Percentiles rank a stretch among this genome's conserved stretches.
Evolutionary conservation across 2,888 invertebrate species (phyloP).

Genomic region (Rhagophthalmus giganteus): DNA sequence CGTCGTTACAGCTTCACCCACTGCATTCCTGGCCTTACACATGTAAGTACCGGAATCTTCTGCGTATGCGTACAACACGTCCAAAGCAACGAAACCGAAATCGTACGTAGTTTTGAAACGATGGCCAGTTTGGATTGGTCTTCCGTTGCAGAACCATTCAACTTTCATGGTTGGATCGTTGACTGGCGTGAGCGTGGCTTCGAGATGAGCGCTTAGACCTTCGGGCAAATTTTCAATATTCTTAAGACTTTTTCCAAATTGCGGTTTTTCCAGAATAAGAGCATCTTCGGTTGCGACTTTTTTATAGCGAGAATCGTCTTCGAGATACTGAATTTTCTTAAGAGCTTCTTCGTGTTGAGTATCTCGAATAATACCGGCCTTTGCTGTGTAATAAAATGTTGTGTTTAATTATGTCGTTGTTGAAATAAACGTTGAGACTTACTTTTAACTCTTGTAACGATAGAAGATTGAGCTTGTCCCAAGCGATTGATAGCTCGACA

Average conservation of each 20-base stretch:
- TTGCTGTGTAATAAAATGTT: conserved; percentile 58
- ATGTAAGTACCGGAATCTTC: conserved; percentile 97
- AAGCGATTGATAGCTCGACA: conserved; percentile 84
- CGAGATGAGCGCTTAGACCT: conserved; percentile 86
- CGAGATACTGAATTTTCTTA: conserved; percentile 89
- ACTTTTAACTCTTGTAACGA: conserved; percentile 80
- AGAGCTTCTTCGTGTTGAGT: conserved; percentile 92
- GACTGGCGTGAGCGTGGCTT: conserved; percentile 93
- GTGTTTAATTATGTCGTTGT: too few relatives aligned
- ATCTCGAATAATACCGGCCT: conserved; percentile 82
- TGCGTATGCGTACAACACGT: conserved; percentile 93
- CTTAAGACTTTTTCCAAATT: conserved; percentile 86
- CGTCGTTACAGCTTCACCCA: conserved; percentile 93
- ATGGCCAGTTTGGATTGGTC: conserved; percentile 90
- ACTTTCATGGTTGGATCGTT: conserved; percentile 98
- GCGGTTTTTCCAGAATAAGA: conserved; percentile 80
- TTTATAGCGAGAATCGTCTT: conserved; percentile 79
- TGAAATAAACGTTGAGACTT: too few relatives aligned
- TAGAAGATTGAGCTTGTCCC: conserved; percentile 81
- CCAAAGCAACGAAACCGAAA: conserved; percentile 96
- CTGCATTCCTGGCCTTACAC: conserved; percentile 93
- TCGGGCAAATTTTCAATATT: conserved; percentile 82
- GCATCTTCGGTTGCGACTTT: conserved; percentile 73
- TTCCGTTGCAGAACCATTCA: conserved; percentile 97
- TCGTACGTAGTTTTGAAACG: conserved; percentile 96